phyloP scores from a whole-genome alignment of 2,113 vertebrate genomes.

The Dendrocopos noguchii region DNA sequence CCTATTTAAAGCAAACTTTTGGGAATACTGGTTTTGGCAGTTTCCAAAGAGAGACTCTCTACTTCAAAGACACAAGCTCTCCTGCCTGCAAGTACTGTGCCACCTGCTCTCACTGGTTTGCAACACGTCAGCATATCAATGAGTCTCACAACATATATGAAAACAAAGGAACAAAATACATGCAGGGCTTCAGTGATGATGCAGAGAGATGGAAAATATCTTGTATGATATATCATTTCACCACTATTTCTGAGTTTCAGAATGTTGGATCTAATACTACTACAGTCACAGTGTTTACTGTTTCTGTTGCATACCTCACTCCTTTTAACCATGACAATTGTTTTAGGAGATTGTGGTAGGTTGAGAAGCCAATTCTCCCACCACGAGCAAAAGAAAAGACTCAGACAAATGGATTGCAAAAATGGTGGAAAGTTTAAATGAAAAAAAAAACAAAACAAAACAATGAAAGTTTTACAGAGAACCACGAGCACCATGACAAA shows the following conservation, averaged over 20 bases:
- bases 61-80: neutral
- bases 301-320: neutral
- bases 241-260: conserved; percentile 65
- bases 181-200: neutral
- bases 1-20: neutral
- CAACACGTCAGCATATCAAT: conserved; percentile 31
- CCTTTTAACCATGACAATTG: neutral
- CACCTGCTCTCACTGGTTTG: conserved; percentile 10
- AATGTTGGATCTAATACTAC: conserved; percentile 56
- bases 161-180: conserved; percentile 58
- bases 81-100: neutral
- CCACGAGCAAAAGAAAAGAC: too few relatives aligned
- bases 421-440: too few relatives aligned
- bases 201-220: conserved; percentile 16
- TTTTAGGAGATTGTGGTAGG: neutral
- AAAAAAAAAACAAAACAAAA: too few relatives aligned
- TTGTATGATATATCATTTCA: conserved; percentile 20
- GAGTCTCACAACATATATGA: conserved; percentile 32
- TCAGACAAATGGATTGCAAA: too few relatives aligned
- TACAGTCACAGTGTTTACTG: conserved; percentile 32
- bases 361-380: too few relatives aligned
- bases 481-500: too few relatives aligned
- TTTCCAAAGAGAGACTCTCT: neutral
- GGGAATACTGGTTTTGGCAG: neutral
- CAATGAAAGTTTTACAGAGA: too few relatives aligned